Evolutionary conservation across 1,140 invertebrate genomes (phyloP), one percentile per base, ranked within the genome.

Genomic region (Drosophila simulans): DNA sequence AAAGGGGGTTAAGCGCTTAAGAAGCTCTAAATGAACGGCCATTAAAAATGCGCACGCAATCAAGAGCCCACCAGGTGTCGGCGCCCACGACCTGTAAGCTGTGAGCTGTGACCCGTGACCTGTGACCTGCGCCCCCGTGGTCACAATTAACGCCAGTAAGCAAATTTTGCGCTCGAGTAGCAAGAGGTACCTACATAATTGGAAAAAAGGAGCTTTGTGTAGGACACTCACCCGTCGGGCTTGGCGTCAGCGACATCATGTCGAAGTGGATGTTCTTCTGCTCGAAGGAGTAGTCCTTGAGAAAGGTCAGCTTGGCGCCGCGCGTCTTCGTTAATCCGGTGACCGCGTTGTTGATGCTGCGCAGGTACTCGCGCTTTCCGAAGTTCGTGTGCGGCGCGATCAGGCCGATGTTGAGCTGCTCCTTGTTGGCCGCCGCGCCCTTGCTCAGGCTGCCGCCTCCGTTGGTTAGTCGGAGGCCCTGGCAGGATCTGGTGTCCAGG

Each of bases 231-330:
- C 95, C 95, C 94, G 95, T 96, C 10, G 96, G 96, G 93, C 95
- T 96, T 8, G 96, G 96, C 45, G 95, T 95, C 17, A 97, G 92
- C 54, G 94, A 94, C 94, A 96, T 95, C 93, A 95, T 94, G 42
- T 94, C 93, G 64, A 93, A 94, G 75, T 94, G 94, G 27, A 96
- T 94, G 73, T 95, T 94, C 40, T 92, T 91, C 35, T 93, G 93
- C 13, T 94, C 94, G 74, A 96, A 95, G 27, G 93, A 93, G 86
- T 95, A 95, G 68, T 94, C 93, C 80, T 94, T 94, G 37, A 95
- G 85, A 90, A 95, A 96, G 65, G 93, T 93, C 59, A 94, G 93
- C 72, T 93, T 94, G n/a, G 91, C 82, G 40, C 93, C 91, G 52
- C 93, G 93, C 5, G 93, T 93, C 84, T 94, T 94, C 40, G 94